Evolutionary conservation across 2,797 vertebrate species (phyloP), one percentile per base, ranked within the genome.

Genomic region (Rhinophrynus dorsalis): DNA sequence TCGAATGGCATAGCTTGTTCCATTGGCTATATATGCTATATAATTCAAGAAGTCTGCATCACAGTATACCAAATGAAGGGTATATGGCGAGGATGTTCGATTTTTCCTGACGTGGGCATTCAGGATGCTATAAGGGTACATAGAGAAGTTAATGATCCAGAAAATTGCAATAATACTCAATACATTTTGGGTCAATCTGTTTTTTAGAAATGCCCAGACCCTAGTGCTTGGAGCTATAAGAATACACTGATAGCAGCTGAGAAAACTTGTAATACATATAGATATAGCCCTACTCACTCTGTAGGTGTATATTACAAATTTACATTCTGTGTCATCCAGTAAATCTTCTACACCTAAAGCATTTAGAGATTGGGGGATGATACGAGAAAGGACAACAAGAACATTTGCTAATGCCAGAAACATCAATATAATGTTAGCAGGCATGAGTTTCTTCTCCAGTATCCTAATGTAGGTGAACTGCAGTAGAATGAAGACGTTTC

Each of bases 201-300:
- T 8, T 61, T 74, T 74, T 3, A 74, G 27, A 30, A 17, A 57
- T 3, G 11, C 23, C 72, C 72, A 74, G 6, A 29, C 37, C 33
- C 15, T 63, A 33, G 32, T 68, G 4, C 12, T 30, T 7, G 65
- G 72, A 12, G 64, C 65, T 29, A 74, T 32, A 38, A 68, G 42
- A 7, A 74, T 30, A 30, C 72, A 74, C 24, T 74, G 72, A 29
- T 74, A 37, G 18, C 68, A 72, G 24, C 68, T 72, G 4, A 72
- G 68, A 1, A 72, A 57, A 32, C 60, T 63, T 9, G 72, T 74
- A 10, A 55, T 8, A 21, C 72, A 74, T 4, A 74, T 74, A 9
- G 57, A 74, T 65, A 74, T 74, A 13, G 72, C 72, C 20, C 65
- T 55, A 50, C 65, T 56, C 2, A 74, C 52, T 55, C 72, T 47